Conservation (phyloP, 1,140 invertebrate genomes). For the Rhizoglyphus robini region DNA sequence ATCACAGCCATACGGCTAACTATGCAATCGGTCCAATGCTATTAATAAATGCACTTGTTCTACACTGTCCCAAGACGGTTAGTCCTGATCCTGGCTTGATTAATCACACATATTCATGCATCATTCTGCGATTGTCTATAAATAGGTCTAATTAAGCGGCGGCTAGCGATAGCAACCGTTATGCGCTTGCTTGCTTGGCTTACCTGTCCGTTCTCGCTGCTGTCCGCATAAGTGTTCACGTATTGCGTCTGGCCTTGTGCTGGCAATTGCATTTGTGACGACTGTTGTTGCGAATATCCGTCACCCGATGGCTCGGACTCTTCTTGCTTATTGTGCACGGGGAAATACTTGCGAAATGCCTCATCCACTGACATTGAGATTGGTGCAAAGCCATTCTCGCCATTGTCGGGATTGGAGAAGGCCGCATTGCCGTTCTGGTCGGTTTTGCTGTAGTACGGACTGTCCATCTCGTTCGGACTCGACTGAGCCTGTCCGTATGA, state of each 20-base stretch:
- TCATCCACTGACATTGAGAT: slow-evolving; percentile 4
- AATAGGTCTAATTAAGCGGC: too few species aligned
- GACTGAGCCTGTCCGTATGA: not conserved
- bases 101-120: too few species aligned
- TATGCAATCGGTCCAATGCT: too few species aligned
- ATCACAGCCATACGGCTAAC: too few species aligned
- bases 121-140: too few species aligned
- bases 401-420: not conserved
- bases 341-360: slow-evolving; percentile 12
- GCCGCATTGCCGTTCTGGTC: not conserved
- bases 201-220: not conserved
- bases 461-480: not conserved
- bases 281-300: not conserved
- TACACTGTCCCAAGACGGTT: too few species aligned
- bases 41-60: too few species aligned
- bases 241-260: not conserved
- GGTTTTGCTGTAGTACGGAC: not conserved
- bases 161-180: too few species aligned
- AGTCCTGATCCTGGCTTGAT: too few species aligned
- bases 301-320: not conserved
- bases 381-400: not conserved
- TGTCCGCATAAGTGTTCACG: not conserved
- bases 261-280: not conserved
- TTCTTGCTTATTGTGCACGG: not conserved
- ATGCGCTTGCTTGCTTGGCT: not conserved